These are phyloP conservation scores for Hypocryptadius cinnamomeus DNA, from an alignment of 2,113 vertebrate genomes.

Conservation along the genomic window DNA sequence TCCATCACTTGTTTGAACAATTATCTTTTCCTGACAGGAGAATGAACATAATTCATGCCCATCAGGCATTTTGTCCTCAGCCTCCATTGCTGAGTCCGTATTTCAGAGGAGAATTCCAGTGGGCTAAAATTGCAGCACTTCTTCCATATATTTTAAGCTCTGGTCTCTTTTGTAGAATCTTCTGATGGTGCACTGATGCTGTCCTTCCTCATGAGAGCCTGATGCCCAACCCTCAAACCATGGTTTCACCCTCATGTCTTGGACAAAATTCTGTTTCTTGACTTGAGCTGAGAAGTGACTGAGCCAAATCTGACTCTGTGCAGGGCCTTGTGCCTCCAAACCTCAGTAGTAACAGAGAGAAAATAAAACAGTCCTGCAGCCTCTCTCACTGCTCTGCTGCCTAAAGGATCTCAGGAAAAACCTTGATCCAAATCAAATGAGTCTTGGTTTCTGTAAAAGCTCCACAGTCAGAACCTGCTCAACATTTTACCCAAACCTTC, in stretches of 20 bases:
- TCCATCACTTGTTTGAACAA: background rate
- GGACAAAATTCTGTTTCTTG: background rate
- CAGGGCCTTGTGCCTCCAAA: background rate
- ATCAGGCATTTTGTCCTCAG: background rate
- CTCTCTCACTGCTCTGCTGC: background rate
- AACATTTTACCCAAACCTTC: background rate
- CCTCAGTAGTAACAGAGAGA: background rate
- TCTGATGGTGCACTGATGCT: background rate
- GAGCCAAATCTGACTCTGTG: background rate
- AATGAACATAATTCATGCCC: background rate
- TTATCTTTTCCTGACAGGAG: background rate
- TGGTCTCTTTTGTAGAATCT: background rate
- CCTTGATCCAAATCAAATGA: background rate
- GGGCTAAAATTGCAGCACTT: background rate
- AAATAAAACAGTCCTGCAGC: background rate
- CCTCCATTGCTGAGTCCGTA: accelerated
- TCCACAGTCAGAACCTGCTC: background rate
- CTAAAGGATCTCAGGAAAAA: background rate
- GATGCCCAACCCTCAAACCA: background rate
- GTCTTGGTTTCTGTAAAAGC: background rate
- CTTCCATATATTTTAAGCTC: background rate
- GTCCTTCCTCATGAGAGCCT: background rate
- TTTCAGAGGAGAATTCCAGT: background rate
- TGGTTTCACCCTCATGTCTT: background rate
- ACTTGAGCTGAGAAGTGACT: background rate